A percentile compares a stretch with the other conserved stretches of the same genome.
Conservation (phyloP, 2,888 invertebrate genomes). For the Sussaba pulchella region DNA sequence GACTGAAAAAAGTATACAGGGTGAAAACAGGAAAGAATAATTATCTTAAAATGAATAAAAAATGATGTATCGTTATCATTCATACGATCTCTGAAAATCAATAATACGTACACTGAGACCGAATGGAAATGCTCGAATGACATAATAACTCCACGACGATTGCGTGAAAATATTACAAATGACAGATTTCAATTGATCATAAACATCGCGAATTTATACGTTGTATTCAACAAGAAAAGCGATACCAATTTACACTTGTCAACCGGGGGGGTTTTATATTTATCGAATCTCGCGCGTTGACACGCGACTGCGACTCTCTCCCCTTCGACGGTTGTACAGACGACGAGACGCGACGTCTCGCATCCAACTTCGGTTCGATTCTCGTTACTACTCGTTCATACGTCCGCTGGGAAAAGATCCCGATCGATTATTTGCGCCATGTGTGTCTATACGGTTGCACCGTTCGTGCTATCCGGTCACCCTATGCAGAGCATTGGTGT, state of each 20-base stretch:
- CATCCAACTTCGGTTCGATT: conserved; percentile 46
- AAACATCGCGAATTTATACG: not conserved
- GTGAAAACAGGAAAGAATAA: too few relatives aligned
- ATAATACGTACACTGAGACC: not conserved
- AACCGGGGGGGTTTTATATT: conserved; percentile 30
- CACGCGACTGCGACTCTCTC: conserved; percentile 52
- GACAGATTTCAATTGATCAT: conserved; percentile 18
- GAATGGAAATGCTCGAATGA: not conserved
- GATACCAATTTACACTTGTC: conserved; percentile 45
- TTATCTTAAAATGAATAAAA: too few relatives aligned
- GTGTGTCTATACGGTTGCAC: conserved; percentile 18
- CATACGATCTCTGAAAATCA: not conserved
- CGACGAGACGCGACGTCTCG: conserved; percentile 44
- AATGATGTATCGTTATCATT: too few relatives aligned
- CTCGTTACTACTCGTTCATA: conserved; percentile 56
- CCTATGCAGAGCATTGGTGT: not conserved
- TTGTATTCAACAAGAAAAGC: not conserved
- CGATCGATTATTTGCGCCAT: conserved; percentile 57
- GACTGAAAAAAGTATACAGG: too few relatives aligned
- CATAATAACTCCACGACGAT: not conserved
- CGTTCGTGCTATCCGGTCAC: not conserved
- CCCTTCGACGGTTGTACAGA: conserved; percentile 48
- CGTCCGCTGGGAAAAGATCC: conserved; percentile 63
- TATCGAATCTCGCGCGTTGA: conserved; percentile 48
- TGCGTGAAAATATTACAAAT: not conserved